Percentiles rank a stretch among this genome's conserved stretches.
Conservation (phyloP, 2,888 invertebrate species). For the Eupelmus urozonus region DNA sequence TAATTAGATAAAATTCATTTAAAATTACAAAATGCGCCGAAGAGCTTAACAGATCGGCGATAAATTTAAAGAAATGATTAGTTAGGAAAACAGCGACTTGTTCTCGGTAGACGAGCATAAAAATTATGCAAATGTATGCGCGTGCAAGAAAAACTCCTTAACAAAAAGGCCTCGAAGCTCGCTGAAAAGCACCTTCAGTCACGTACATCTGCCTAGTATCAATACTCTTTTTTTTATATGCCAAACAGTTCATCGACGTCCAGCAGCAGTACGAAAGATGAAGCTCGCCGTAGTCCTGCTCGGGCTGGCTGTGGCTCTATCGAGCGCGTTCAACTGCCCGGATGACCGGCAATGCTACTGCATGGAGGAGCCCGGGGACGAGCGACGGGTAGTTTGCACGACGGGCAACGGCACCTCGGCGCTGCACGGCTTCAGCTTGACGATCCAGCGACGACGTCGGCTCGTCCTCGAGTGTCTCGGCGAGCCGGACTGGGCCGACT, state of each 20-base stretch:
- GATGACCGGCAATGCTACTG: conserved; percentile 55
- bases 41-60: too few relatives aligned
- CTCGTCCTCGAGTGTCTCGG: conserved; percentile 50
- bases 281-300: conserved; percentile 3
- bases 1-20: too few relatives aligned
- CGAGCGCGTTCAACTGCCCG: conserved; percentile 49
- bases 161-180: neutral
- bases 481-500: conserved; percentile 54
- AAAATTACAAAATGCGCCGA: too few relatives aligned
- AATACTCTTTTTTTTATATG: too few relatives aligned
- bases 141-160: too few relatives aligned
- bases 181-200: neutral
- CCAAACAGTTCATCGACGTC: neutral
- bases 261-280: neutral
- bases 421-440: conserved; percentile 39
- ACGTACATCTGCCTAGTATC: too few relatives aligned
- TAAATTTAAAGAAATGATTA: too few relatives aligned
- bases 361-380: conserved; percentile 46
- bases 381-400: conserved; percentile 51
- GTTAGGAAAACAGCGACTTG: too few relatives aligned
- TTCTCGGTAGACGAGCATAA: too few relatives aligned
- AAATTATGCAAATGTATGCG: too few relatives aligned
- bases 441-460: conserved; percentile 32
- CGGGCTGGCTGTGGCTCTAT: neutral
- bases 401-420: conserved; percentile 15